Evolutionary conservation across 2,113 vertebrate species (phyloP).

Genomic region (Myotis lucifugus): DNA sequence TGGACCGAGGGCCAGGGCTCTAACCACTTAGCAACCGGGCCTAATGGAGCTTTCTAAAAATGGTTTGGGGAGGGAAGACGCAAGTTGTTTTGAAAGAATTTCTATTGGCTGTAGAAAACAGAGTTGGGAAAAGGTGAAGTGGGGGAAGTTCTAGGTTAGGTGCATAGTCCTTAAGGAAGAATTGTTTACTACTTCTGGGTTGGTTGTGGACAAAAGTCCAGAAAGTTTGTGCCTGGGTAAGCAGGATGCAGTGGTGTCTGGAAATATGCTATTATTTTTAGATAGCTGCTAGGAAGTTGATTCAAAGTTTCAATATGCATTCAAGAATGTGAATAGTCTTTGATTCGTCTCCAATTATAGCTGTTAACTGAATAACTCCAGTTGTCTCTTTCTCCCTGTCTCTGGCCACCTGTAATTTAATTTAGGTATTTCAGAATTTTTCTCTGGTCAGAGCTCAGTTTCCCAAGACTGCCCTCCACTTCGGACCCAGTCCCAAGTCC

Average conservation of each 20-base stretch:
- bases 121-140: neutral
- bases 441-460: neutral
- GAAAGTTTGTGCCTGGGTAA: neutral
- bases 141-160: neutral
- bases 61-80: neutral
- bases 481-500: neutral
- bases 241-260: neutral
- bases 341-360: neutral
- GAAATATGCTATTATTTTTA: neutral
- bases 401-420: neutral
- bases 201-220: neutral
- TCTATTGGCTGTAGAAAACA: neutral
- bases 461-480: neutral
- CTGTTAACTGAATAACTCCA: neutral
- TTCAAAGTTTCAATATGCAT: neutral
- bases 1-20: no score
- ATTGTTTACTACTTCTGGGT: neutral
- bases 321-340: neutral
- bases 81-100: neutral
- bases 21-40: no score
- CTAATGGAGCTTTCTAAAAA: neutral
- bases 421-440: neutral
- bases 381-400: neutral
- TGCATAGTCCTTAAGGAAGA: neutral
- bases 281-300: neutral